Evolutionary conservation across 2,888 invertebrate species (phyloP).

Genomic region (Linnaemya vulpina): DNA sequence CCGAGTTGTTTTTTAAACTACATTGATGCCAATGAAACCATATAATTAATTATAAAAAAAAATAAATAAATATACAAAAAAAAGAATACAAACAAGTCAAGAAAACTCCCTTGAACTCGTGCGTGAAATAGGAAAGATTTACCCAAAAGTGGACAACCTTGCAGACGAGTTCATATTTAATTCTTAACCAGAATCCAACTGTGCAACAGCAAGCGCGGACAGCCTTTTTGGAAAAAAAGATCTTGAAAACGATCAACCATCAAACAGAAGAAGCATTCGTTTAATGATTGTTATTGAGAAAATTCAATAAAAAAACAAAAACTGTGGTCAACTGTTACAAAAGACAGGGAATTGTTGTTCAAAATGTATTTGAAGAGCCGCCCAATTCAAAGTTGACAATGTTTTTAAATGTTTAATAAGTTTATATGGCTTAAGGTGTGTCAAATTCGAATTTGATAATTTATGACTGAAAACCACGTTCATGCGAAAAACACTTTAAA

Average conservation of each 20-base stretch:
- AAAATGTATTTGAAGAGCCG: slow-evolving; percentile 11
- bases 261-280: not conserved
- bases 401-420: not conserved
- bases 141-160: slow-evolving; percentile 46
- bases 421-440: slow-evolving; percentile 61
- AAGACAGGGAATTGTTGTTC: slow-evolving; percentile 7
- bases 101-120: slow-evolving; percentile 54
- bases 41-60: too few species aligned
- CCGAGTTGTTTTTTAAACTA: too few species aligned
- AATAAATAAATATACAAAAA: too few species aligned
- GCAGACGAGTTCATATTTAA: slow-evolving; percentile 24
- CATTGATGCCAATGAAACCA: too few species aligned
- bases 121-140: slow-evolving; percentile 48
- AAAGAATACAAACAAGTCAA: not conserved
- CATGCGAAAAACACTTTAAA: slow-evolving; percentile 33
- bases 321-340: slow-evolving; percentile 33
- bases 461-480: slow-evolving; percentile 18
- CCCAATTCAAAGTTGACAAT: not conserved
- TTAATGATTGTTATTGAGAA: not conserved
- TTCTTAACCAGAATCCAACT: slow-evolving; percentile 49
- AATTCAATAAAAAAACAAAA: not conserved
- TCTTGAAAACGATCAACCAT: not conserved
- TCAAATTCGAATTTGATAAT: slow-evolving; percentile 50
- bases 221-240: slow-evolving; percentile 12
- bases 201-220: slow-evolving; percentile 37